Percentiles rank a stretch among this genome's conserved stretches.
These are phyloP conservation scores for Limnephilus lunatus DNA, from an alignment of 2,888 invertebrate genomes.

Conservation along the genomic window DNA sequence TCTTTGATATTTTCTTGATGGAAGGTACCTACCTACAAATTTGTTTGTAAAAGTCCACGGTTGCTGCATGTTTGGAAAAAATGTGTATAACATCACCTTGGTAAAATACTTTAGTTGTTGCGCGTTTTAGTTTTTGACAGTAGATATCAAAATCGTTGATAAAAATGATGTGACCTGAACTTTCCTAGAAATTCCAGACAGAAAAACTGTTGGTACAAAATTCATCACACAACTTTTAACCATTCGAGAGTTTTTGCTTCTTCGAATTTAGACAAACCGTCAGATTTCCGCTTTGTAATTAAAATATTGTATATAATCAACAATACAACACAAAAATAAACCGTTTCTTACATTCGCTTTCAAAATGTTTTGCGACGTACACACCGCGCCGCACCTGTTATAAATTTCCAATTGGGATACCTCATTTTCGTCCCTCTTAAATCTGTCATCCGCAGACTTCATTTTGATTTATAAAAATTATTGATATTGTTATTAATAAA, in stretches of 20 bases:
- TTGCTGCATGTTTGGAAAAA: neutral
- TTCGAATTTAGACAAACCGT: neutral
- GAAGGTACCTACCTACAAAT: too few species aligned
- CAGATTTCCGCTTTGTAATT: neutral
- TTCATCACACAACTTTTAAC: too few species aligned
- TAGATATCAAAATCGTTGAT: neutral
- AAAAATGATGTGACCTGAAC: neutral
- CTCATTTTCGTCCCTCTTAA: neutral
- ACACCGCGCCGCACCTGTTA: neutral
- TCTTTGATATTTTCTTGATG: too few species aligned
- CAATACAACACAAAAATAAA: neutral
- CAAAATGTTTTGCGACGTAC: neutral
- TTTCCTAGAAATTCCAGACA: neutral
- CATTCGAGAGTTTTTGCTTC: neutral
- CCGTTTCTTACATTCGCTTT: neutral
- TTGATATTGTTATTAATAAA: neutral
- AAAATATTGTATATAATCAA: neutral
- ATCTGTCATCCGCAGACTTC: neutral
- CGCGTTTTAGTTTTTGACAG: neutral
- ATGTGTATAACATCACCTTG: neutral
- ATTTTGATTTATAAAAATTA: neutral
- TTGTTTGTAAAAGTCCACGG: neutral
- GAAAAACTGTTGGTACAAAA: neutral
- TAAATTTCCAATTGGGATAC: neutral
- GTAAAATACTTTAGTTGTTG: neutral